Base-by-base conservation (phyloP, 2,888 invertebrate species). In the Eupithecia inturbata region DNA sequence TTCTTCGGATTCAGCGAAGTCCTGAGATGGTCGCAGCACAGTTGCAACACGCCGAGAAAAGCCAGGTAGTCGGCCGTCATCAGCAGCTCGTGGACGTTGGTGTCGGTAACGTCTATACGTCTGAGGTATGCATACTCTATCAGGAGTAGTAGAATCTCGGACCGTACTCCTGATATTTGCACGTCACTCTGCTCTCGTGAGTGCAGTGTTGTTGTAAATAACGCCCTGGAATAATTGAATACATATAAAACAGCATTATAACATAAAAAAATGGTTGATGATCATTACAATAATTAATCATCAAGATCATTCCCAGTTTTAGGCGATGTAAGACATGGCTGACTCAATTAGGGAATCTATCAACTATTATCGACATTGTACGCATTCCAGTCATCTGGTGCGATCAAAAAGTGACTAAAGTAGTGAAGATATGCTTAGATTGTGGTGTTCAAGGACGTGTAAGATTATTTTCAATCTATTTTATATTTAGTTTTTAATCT, bases 1-100 rank as follows among this genome's bases (percentile, higher is more conserved):
- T 98, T 98, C 81, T 96, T 96, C 0, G 97, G 96, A 22, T 94
- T 96, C 28, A 99, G 92, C 73, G 96, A 96, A 62, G 91, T 91
- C 71, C 95, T 95, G 22, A 99, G 95, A 85, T 96, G 98, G 67
- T 97, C 96, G 84, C 97, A 97, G 89, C 98, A 98, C 28, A 97
- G 95, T 79, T 97, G 96, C 69, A 98, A 95, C 64, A 98, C 96
- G 0, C 98, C 98, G 66, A 97, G 93, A 80, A 98, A 97, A 82
- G 97, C 97, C 71, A 99, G 96, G 88, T 98, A 98, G 92, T 99
- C 98, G 4, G 98, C 98, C 0, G 97, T 97, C 82, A 97, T 96
- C 60, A 98, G 95, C 19, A 99, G 93, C 83, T 96, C 96, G 83
- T 97, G 97, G 0, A 98, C 98, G 86, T 98, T 98, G 45, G 96